Evolutionary conservation across 2,797 vertebrate genomes (phyloP), one percentile per base, ranked within the genome.

Genomic region (Ciconia nigra): DNA sequence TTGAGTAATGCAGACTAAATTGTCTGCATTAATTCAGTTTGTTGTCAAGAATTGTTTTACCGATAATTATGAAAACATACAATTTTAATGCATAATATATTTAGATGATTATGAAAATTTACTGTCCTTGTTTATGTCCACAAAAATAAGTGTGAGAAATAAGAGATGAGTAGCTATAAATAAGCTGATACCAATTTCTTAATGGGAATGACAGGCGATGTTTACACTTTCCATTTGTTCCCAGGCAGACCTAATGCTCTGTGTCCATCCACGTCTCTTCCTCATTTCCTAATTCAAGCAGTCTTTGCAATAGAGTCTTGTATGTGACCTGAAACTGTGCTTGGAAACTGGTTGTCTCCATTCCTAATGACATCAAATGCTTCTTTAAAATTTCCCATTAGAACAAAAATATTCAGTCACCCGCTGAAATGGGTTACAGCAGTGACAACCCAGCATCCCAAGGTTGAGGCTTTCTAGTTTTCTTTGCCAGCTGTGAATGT

Each of bases 191-290:
- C 19, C 6, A 17, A 7, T 83, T 91, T 77, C 31, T 71, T 96
- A 85, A 81, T 87, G 92, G 74, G 71, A 95, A 73, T 5, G 58
- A 39, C 71, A 59, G 81, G 35, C 81, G 47, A 3, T 90, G 79
- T 96, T 93, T 95, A 81, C 70, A 31, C 51, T 93, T 90, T 37
- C 10, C 18, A 8, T 80, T 90, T 89, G 72, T 89, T 95, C 78
- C 89, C 89, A 91, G 87, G n/a, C 79, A 89, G 76, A n/a, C 9
- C 39, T 54, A 54, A 29, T 67, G 70, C 71, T 79, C 57, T 33
- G 17, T 63, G 58, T 94, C 83, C 1, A 0, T 70, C 51, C 41
- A 15, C 2, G 4, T 84, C 35, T 94, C 82, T 25, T 69, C n/a
- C 72, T 91, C 9, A 4, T 83, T 83, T 93, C 89, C 89, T 70